A percentile compares a stretch with the other conserved stretches of the same genome.
Conservation (phyloP, 2,888 invertebrate species). For the Eutolmus rufibarbis region DNA sequence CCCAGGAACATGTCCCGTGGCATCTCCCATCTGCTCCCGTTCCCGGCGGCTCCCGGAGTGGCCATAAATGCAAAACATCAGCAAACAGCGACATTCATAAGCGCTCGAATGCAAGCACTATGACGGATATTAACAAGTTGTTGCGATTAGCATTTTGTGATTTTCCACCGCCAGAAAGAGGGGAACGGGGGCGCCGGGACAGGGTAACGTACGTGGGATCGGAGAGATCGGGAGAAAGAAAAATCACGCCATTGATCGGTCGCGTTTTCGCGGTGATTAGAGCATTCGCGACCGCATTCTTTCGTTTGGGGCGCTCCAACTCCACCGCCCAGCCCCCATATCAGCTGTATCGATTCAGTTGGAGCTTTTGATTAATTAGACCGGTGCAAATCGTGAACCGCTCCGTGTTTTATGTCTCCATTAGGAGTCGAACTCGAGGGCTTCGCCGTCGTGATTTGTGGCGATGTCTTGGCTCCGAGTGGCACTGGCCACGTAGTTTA, state of each 20-base stretch:
- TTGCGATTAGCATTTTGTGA: constrained; percentile 21
- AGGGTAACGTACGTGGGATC: background rate
- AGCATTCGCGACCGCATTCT: background rate
- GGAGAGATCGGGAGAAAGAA: background rate
- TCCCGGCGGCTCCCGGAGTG: constrained; percentile 10
- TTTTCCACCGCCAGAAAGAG: background rate
- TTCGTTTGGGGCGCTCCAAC: background rate
- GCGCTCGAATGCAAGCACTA: constrained; percentile 4
- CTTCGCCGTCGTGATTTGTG: constrained; percentile 5
- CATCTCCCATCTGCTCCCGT: background rate
- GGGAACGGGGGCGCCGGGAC: background rate
- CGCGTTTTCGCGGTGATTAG: background rate
- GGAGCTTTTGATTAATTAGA: constrained; percentile 26
- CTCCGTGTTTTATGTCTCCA: constrained; percentile 24
- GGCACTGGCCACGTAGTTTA: constrained; percentile 12
- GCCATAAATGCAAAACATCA: constrained; percentile 34
- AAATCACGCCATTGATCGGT: background rate
- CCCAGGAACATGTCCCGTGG: background rate
- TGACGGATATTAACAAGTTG: constrained; percentile 38
- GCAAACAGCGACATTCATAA: constrained; percentile 22
- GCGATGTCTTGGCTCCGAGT: constrained; percentile 18
- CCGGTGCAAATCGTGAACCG: constrained; percentile 23
- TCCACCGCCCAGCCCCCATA: background rate
- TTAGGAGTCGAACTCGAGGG: constrained; percentile 3
- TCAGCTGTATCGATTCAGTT: constrained; percentile 7